Conservation (phyloP, 2,888 invertebrate genomes). For the Eledona agricola region DNA sequence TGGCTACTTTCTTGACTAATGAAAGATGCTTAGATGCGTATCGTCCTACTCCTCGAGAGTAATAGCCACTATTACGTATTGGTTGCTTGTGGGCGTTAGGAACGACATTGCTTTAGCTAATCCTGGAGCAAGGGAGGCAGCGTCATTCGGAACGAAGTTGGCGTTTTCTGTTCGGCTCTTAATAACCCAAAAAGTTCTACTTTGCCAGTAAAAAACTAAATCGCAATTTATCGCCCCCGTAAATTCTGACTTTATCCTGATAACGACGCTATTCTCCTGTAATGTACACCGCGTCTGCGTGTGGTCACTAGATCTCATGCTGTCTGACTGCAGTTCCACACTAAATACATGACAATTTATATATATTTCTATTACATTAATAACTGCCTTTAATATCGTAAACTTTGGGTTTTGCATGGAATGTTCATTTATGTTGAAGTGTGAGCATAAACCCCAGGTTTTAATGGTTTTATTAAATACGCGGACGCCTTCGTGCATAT, state of each 20-base stretch:
- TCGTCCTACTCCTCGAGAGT: no score
- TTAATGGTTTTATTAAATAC: slow-evolving; percentile 57
- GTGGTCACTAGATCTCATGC: slow-evolving; percentile 49
- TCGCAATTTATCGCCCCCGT: slow-evolving; percentile 48
- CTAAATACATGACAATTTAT: slow-evolving; percentile 52
- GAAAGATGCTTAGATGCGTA: no score
- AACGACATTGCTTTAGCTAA: no score
- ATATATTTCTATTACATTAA: slow-evolving; percentile 52
- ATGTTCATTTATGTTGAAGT: slow-evolving; percentile 53
- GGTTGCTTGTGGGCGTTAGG: no score
- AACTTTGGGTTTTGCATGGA: slow-evolving; percentile 47
- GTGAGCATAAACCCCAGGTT: slow-evolving; percentile 54
- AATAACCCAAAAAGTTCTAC: slow-evolving; percentile 1
- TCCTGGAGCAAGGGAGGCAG: no score
- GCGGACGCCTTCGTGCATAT: slow-evolving; percentile 48
- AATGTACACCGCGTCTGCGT: slow-evolving; percentile 45
- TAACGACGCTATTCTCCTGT: slow-evolving; percentile 46
- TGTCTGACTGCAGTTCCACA: slow-evolving; percentile 47
- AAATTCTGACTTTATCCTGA: slow-evolving; percentile 44
- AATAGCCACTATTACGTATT: no score
- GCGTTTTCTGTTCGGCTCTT: neutral
- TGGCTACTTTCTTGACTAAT: no score
- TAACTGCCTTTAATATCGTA: slow-evolving; percentile 50
- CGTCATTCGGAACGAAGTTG: neutral
- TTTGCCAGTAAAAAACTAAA: slow-evolving; percentile 11